Percentiles rank a stretch among this genome's conserved stretches.
phyloP scores from a whole-genome alignment of 1,140 invertebrate species.

The Leptopilina clavipes region DNA sequence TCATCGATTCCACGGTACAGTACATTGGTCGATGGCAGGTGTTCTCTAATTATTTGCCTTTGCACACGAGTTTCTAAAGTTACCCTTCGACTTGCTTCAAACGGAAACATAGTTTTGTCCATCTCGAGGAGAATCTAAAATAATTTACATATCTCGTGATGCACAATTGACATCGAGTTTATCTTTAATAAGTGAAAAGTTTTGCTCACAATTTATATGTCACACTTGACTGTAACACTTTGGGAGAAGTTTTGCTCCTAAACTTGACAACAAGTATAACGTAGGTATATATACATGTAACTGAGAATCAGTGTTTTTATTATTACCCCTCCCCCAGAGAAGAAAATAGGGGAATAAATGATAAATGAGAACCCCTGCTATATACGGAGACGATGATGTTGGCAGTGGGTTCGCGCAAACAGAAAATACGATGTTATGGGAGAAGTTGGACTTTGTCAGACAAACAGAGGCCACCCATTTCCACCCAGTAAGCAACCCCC shows the following conservation, averaged over 20 bases:
- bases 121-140: neutral
- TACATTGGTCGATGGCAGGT: conserved; percentile 43
- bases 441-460: conserved; percentile 55
- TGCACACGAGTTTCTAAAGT: conserved; percentile 42
- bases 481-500: conserved; percentile 23
- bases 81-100: conserved; percentile 34
- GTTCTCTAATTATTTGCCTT: conserved; percentile 55
- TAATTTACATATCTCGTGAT: conserved; percentile 10
- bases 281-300: too few species aligned
- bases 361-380: neutral
- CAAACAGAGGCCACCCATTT: conserved; percentile 49
- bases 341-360: neutral
- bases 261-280: neutral
- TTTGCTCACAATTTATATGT: too few species aligned
- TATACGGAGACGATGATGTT: neutral
- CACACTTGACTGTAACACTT: too few species aligned
- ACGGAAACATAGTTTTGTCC: conserved; percentile 36
- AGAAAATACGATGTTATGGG: conserved; percentile 57
- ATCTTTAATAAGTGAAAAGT: neutral
- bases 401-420: conserved; percentile 47
- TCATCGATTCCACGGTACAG: neutral
- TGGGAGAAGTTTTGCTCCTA: neutral
- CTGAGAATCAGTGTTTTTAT: neutral
- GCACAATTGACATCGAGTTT: neutral
- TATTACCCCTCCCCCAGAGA: neutral